phyloP scores from a whole-genome alignment of 2,113 vertebrate genomes.

The Serilophus lunatus region DNA sequence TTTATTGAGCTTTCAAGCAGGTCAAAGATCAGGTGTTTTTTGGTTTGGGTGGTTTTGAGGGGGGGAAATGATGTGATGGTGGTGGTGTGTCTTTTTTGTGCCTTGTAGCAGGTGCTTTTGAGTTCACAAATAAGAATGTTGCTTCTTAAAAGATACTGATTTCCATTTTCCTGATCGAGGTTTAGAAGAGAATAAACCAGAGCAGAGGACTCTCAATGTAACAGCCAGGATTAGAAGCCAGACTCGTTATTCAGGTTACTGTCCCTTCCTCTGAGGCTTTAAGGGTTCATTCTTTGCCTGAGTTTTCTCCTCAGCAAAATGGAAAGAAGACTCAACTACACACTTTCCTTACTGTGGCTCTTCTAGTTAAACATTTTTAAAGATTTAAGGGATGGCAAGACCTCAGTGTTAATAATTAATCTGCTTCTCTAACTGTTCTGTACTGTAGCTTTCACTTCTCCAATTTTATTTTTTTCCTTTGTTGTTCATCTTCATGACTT shows the following conservation, averaged over 20 bases:
- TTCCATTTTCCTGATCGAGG: background rate
- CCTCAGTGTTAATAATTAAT: slow-evolving; percentile 46
- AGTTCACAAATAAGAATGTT: background rate
- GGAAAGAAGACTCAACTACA: background rate
- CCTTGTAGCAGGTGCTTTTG: background rate
- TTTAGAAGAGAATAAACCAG: background rate
- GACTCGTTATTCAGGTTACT: background rate
- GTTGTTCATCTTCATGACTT: background rate
- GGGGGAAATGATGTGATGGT: too few relatives aligned
- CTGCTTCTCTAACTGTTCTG: background rate
- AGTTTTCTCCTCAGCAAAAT: background rate
- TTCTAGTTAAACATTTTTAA: slow-evolving; percentile 59
- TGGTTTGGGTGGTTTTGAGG: too few relatives aligned
- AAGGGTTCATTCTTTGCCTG: background rate
- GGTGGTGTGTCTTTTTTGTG: background rate
- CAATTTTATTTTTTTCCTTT: background rate
- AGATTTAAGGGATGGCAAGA: background rate
- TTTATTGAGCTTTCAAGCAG: slow-evolving; percentile 8
- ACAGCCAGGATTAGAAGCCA: background rate
- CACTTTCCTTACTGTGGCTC: background rate
- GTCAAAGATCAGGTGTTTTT: background rate
- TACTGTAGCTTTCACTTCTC: background rate
- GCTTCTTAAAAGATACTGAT: background rate
- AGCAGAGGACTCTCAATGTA: background rate
- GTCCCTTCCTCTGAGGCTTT: background rate